These are phyloP conservation scores for Lytechinus variegatus DNA, from an alignment of 35 echinoderm and acorn worm genomes.

Conservation along the genomic window DNA sequence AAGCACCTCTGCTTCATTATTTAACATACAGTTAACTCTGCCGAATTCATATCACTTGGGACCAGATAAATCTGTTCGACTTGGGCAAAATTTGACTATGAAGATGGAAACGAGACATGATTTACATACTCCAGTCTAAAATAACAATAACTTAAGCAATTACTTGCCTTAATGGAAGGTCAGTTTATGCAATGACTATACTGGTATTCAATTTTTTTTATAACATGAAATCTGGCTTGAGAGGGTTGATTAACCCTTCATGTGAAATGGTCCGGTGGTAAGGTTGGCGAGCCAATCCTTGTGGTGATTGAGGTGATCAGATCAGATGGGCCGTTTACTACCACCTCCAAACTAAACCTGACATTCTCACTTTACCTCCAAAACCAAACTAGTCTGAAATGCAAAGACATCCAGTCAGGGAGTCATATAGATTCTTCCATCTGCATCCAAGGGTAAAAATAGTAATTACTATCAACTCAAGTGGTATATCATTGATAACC, in stretches of 20 bases:
- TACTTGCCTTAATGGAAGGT: too few species aligned
- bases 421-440: neutral
- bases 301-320: constrained; percentile 34
- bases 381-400: neutral
- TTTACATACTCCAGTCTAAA: too few species aligned
- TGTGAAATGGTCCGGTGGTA: neutral
- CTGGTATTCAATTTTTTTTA: neutral
- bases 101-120: too few species aligned
- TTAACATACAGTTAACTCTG: too few species aligned
- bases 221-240: neutral
- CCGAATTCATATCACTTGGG: too few species aligned
- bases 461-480: neutral
- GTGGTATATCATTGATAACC: neutral
- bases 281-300: neutral
- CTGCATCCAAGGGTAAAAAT: neutral
- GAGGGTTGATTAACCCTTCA: neutral
- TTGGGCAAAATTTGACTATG: too few species aligned
- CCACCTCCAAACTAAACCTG: constrained; percentile 42
- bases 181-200: too few species aligned
- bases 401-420: neutral
- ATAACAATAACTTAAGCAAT: too few species aligned
- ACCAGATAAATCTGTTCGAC: too few species aligned
- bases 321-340: constrained; percentile 21
- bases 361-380: constrained; percentile 12
- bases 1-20: too few species aligned